Base-by-base conservation (phyloP, 2,888 invertebrate species). In the Chesias legatella region DNA sequence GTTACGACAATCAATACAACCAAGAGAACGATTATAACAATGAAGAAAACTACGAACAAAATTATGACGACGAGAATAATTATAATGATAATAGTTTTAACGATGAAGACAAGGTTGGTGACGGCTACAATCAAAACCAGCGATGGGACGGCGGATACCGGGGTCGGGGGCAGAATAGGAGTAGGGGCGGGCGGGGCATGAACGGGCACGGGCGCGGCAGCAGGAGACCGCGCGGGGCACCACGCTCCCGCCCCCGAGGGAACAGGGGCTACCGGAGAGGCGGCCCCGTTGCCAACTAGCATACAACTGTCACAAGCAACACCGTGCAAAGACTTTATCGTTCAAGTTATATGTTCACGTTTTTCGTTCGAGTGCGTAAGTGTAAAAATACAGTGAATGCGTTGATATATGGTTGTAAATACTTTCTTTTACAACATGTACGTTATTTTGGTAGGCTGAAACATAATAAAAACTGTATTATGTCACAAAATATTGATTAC, bases 341-440 rank as follows among this genome's bases (percentile, higher is more conserved):
- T 62, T 56, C 53, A 56, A 58, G 62, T 60, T 58, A 59, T 69
- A 65, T 58, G 66, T 45, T 63, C 61, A 52, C 56, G 46, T 71
- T 60, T 63, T 67, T 58, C 57, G 50, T 59, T 64, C 53, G 56
- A 68, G 68, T 50, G 81, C 78, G 77, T 76, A 73, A 77, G 81
- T 82, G 81, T 75, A 73, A 75, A 61, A 69, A 72, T 65, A 69
- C 61, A 70, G 75, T 81, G 75, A 69, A 66, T 67, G 60, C 62
- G 60, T 71, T 71, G 64, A 63, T 67, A 71, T 70, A 75, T 45
- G 73, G 79, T 81, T 86, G 86, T 85, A 85, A 58, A 86, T 83
- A 84, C 70, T 79, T 79, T 76, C 69, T 69, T 71, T 80, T 78
- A 79, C 74, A 70, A 75, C 82, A 78, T 82, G 69, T 79, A 73